phyloP scores from a whole-genome alignment of 2,888 invertebrate species.

The Drosophila eohydei region DNA sequence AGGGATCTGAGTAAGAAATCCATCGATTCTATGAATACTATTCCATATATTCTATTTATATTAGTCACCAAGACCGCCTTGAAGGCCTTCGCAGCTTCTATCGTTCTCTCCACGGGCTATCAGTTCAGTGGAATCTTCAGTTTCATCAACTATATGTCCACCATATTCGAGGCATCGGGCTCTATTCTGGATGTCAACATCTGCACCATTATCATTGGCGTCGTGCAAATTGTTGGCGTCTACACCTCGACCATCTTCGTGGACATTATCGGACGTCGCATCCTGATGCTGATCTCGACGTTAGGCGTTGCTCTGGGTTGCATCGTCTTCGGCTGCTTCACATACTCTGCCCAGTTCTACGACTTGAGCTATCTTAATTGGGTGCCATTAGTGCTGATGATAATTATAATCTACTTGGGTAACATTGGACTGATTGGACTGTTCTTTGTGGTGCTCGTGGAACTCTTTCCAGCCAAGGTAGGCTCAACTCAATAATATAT shows the following conservation, averaged over 20 bases:
- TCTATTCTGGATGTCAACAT: slow-evolving; percentile 78
- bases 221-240: slow-evolving; percentile 80
- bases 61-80: slow-evolving; percentile 73
- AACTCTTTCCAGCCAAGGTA: slow-evolving; percentile 83
- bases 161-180: slow-evolving; percentile 78
- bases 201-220: slow-evolving; percentile 81
- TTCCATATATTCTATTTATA: neutral
- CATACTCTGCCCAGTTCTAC: slow-evolving; percentile 49
- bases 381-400: slow-evolving; percentile 80
- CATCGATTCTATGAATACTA: neutral
- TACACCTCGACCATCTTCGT: slow-evolving; percentile 78
- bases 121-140: slow-evolving; percentile 80
- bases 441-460: slow-evolving; percentile 81
- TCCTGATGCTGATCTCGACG: slow-evolving; percentile 79
- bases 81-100: slow-evolving; percentile 67
- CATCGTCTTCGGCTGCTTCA: slow-evolving; percentile 73
- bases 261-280: slow-evolving; percentile 80
- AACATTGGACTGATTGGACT: slow-evolving; percentile 81
- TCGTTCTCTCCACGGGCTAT: slow-evolving; percentile 70
- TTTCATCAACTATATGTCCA: slow-evolving; percentile 82
- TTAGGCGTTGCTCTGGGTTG: slow-evolving; percentile 74
- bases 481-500: neutral
- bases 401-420: slow-evolving; percentile 74
- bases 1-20: slow-evolving; percentile 76
- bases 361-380: slow-evolving; percentile 69